phyloP scores from a whole-genome alignment of 2,797 vertebrate species.

The Urophycis tenuis region DNA sequence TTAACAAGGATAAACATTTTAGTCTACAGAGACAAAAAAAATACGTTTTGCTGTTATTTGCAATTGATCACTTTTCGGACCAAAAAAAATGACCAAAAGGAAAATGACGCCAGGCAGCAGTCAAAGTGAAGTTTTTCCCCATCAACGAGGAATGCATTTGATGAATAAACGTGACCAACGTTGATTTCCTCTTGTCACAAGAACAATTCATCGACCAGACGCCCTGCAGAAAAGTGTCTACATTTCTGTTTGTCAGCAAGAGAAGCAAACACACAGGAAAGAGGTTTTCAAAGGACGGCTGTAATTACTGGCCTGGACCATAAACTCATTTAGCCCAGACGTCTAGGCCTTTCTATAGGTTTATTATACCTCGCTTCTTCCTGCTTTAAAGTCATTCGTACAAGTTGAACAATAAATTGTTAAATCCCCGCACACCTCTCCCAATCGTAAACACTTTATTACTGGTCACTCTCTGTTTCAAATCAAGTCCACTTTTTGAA shows the following conservation, averaged over 20 bases:
- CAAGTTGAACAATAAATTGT: constrained; percentile 78
- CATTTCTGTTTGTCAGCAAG: constrained; percentile 78
- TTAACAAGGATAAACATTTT: not conserved
- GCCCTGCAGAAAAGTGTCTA: constrained; percentile 80
- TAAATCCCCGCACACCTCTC: constrained; percentile 79
- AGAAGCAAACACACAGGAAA: constrained; percentile 85
- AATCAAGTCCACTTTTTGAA: constrained; percentile 14
- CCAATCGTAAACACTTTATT: constrained; percentile 59
- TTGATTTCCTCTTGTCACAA: constrained; percentile 62
- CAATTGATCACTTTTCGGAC: not conserved
- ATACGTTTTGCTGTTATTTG: not conserved
- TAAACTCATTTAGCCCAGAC: constrained; percentile 99
- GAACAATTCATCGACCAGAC: constrained; percentile 84
- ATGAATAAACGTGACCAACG: constrained; percentile 69
- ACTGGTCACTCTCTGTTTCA: constrained; percentile 24
- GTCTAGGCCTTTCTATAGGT: constrained; percentile 94
- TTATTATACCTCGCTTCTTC: constrained; percentile 94
- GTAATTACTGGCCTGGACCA: constrained; percentile 74
- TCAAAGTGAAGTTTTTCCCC: constrained; percentile 56
- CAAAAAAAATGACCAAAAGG: not conserved
- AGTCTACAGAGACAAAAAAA: not conserved
- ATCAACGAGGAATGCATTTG: constrained; percentile 58
- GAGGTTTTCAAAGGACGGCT: constrained; percentile 84
- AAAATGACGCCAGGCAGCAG: constrained; percentile 19
- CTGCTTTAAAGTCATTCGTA: constrained; percentile 93